Percentiles rank a stretch among this genome's conserved stretches.
Evolutionary conservation across 2,888 invertebrate species (phyloP).

Genomic region (Punctoribates punctum): DNA sequence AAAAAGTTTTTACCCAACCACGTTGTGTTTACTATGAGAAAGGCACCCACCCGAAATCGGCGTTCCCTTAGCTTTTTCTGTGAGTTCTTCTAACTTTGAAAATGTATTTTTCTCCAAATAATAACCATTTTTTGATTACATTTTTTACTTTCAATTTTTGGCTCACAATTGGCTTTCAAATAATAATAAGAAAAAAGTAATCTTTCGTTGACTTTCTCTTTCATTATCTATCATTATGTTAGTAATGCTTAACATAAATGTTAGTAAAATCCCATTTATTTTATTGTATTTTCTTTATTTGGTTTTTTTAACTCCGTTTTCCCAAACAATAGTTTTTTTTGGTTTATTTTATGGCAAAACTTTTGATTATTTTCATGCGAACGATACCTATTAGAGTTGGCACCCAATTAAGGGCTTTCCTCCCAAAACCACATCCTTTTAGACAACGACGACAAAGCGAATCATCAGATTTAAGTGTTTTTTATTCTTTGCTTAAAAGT

Average conservation of each 20-base stretch:
- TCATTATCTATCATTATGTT: not conserved
- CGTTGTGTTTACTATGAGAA: too few relatives aligned
- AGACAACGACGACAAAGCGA: not conserved
- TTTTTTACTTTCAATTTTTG: too few relatives aligned
- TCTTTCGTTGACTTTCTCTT: not conserved
- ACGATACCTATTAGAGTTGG: not conserved
- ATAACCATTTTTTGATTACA: too few relatives aligned
- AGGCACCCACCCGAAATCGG: too few relatives aligned
- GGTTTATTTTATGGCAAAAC: not conserved
- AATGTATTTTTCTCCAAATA: too few relatives aligned
- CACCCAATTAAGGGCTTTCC: not conserved
- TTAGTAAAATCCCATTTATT: not conserved
- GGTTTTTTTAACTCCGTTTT: not conserved
- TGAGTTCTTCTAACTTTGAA: too few relatives aligned
- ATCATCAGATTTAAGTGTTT: not conserved
- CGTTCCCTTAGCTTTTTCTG: too few relatives aligned
- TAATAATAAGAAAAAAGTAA: not conserved
- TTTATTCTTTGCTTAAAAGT: not conserved
- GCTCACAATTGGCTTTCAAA: not conserved
- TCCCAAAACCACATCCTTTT: not conserved
- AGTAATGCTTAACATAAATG: not conserved
- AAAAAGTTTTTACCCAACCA: too few relatives aligned
- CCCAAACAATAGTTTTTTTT: not conserved
- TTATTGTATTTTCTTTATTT: not conserved
- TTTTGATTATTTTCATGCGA: not conserved